Evolutionary conservation across 2,797 vertebrate genomes (phyloP).

Genomic region (Lepus townsendii): DNA sequence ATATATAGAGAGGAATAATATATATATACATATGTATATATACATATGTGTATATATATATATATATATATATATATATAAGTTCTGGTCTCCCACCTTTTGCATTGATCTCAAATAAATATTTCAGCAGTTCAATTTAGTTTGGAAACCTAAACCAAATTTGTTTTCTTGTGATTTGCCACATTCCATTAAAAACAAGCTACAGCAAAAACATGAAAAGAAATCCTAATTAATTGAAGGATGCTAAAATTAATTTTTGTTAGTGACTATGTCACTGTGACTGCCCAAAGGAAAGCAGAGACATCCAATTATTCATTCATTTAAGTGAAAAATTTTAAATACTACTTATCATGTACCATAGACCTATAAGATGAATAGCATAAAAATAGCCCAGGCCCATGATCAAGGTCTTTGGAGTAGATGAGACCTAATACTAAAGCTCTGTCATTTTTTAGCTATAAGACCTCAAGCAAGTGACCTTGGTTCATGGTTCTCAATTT

Average conservation of each 20-base stretch:
- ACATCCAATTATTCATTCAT: neutral
- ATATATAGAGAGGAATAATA: too few species aligned
- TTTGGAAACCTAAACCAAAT: neutral
- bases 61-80: too few species aligned
- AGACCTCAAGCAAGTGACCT: neutral
- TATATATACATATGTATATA: too few species aligned
- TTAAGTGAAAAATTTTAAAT: conserved; percentile 3
- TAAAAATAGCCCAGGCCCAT: neutral
- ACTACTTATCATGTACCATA: neutral
- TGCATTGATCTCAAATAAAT: neutral
- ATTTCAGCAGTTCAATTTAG: neutral
- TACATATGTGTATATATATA: too few species aligned
- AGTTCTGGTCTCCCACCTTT: neutral
- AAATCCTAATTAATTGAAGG: conserved; percentile 30
- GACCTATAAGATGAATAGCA: neutral
- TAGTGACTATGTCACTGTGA: neutral
- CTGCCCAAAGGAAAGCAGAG: conserved; percentile 12
- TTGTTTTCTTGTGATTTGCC: neutral
- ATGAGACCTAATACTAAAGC: neutral
- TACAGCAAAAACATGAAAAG: neutral
- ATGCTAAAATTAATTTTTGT: conserved; percentile 44
- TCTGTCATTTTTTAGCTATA: neutral
- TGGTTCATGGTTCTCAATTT: neutral
- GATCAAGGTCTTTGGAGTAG: neutral
- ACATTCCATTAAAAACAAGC: conserved; percentile 32